These are phyloP conservation scores for Emydura subglobosa DNA, from an alignment of 2,113 vertebrate genomes.

Conservation along the genomic window DNA sequence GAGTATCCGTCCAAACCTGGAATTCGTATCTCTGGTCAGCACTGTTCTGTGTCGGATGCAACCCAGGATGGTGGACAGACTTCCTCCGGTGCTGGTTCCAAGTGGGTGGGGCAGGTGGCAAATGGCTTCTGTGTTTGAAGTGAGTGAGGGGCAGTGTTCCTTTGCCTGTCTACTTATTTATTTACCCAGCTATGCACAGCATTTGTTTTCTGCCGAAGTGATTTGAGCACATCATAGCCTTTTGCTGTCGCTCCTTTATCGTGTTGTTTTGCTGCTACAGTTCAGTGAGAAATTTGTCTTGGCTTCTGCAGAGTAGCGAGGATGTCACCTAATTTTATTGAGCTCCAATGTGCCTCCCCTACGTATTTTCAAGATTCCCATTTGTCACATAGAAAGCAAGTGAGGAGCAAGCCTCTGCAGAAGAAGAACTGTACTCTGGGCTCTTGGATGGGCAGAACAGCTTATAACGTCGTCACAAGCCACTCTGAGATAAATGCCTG, in stretches of 20 bases:
- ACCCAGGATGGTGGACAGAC: constrained; percentile 35
- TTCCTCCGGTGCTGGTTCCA: background rate
- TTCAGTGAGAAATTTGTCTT: constrained; percentile 55
- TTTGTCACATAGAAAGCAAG: background rate
- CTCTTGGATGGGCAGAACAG: background rate
- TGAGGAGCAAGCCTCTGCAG: background rate
- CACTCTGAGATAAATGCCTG: background rate
- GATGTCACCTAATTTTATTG: constrained; percentile 25
- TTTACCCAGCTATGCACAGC: constrained; percentile 45
- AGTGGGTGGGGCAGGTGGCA: constrained; percentile 31
- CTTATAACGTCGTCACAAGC: background rate
- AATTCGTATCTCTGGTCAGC: background rate
- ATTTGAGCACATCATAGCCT: constrained; percentile 51
- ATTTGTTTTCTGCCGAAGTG: constrained; percentile 52
- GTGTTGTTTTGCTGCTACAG: constrained; percentile 24
- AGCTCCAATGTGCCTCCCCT: background rate
- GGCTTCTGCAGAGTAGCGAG: constrained; percentile 21
- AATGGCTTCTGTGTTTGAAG: constrained; percentile 58
- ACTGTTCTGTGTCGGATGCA: background rate
- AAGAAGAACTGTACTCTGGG: background rate
- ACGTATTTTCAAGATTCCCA: background rate
- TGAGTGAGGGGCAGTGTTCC: constrained; percentile 27
- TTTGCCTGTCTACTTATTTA: constrained; percentile 47
- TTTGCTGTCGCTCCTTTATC: constrained; percentile 57
- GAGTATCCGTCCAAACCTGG: background rate